phyloP scores from a whole-genome alignment of 2,888 invertebrate species.

The Euzophera pinguis region DNA sequence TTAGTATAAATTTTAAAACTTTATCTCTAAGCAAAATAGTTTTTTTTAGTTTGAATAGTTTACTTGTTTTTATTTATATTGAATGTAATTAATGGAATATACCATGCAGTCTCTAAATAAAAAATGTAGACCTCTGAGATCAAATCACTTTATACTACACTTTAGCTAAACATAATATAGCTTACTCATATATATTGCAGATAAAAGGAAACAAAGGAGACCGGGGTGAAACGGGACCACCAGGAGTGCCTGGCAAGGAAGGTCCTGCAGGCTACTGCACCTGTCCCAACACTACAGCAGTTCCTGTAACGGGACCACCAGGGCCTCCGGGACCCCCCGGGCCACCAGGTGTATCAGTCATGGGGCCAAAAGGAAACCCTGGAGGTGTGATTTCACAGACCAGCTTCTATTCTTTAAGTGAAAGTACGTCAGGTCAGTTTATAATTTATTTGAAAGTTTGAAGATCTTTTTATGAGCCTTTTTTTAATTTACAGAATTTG shows the following conservation, averaged over 20 bases:
- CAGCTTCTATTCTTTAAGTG: slow-evolving; percentile 21
- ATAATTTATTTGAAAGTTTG: too few relatives aligned
- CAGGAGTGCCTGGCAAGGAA: slow-evolving; percentile 38
- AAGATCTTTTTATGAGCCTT: too few relatives aligned
- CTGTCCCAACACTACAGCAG: slow-evolving; percentile 28
- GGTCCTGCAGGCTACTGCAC: slow-evolving; percentile 34
- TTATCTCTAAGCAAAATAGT: too few relatives aligned
- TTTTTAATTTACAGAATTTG: too few relatives aligned
- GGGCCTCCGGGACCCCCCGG: slow-evolving; percentile 51
- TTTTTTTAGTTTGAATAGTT: too few relatives aligned
- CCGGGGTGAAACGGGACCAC: slow-evolving; percentile 39
- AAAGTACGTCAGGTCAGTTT: slow-evolving; percentile 16
- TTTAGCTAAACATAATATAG: too few relatives aligned
- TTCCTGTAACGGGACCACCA: slow-evolving; percentile 29
- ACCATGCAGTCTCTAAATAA: too few relatives aligned
- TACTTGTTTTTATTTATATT: too few relatives aligned
- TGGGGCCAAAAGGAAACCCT: slow-evolving; percentile 58
- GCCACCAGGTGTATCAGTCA: slow-evolving; percentile 40
- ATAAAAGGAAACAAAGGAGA: slow-evolving; percentile 58
- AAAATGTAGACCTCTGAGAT: too few relatives aligned
- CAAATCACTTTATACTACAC: too few relatives aligned
- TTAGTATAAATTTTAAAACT: too few relatives aligned
- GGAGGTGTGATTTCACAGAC: slow-evolving; percentile 31
- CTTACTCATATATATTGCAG: slow-evolving; percentile 34
- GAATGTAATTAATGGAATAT: too few relatives aligned